Evolutionary conservation across 92 coral and sea anemone genomes (phyloP), one percentile per base, ranked within the genome.

Genomic region (Zoanthus gigantus): DNA sequence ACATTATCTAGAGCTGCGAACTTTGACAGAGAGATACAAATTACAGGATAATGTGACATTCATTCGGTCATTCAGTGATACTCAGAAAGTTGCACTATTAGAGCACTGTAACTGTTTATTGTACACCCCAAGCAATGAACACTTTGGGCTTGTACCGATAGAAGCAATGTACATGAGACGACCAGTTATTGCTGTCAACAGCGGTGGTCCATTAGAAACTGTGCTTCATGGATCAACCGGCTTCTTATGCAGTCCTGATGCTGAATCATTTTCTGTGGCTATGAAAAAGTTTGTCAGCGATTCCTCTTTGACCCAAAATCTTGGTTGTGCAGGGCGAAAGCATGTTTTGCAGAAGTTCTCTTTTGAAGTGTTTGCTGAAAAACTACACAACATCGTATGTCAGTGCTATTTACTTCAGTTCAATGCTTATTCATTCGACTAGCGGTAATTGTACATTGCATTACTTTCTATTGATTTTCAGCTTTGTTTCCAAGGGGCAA

Each of bases 161-260:
- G 99, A 97, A 68, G 99, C 99, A 54, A 97, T 97, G 99, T 97
- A 95, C 85, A 93, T 90, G 90, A 86, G 83, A 37, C 84, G 99
- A 30, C 97, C 99, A 57, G 99, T 97, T 28, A 94, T 97, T 69
- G 99, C 99, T 0, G 98, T 95, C 61, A 95, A 94, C 71, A 95
- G 93, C 75, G 99, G 99, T 23, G 99, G 99, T 7, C 99, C 99
- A 13, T 87, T 97, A 34, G 99, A 97, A 87, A 95, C 99, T 28
- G 94, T 97, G 13, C 88, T 90, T 44, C 89, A 95, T 88, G 94
- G 83, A 0, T 89, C 91, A 82, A 97, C 98, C 5, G 99, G 99
- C n/a, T 97, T 93, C 78, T 86, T 97, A 57, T 97, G 99, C 65
- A 91, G 88, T 46, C 98, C 99, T 9, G 96, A 97, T 92, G 95